Percentiles rank a stretch among this genome's conserved stretches.
Evolutionary conservation across 35 echinoderm and acorn worm genomes (phyloP).

Genomic region (Apostichopus parvimensis): DNA sequence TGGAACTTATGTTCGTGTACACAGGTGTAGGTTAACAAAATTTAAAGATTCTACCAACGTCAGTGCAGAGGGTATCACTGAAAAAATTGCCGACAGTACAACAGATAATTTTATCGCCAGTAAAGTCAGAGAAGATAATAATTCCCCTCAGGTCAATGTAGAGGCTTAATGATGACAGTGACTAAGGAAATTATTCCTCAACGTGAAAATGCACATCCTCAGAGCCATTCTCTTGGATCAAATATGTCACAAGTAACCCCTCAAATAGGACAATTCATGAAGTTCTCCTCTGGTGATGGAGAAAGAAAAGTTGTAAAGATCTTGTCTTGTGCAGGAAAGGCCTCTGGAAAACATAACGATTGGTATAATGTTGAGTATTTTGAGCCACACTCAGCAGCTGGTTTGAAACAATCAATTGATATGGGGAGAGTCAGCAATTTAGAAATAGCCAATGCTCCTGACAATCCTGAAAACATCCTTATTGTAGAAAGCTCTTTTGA

Average conservation of each 20-base stretch:
- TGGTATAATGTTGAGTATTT: constrained; percentile 50
- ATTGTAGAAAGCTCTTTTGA: neutral
- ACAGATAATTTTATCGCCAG: neutral
- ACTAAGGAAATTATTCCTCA: neutral
- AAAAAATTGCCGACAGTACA: neutral
- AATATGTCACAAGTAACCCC: neutral
- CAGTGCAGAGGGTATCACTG: neutral
- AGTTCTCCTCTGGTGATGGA: neutral
- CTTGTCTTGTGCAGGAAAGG: constrained; percentile 28
- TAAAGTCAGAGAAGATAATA: neutral
- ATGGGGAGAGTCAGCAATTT: neutral
- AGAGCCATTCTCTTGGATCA: neutral
- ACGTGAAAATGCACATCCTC: neutral
- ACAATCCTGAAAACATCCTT: neutral
- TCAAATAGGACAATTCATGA: neutral
- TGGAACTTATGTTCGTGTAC: neutral
- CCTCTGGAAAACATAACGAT: constrained; percentile 3
- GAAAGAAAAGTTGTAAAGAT: constrained; percentile 5
- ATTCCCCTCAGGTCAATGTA: too few species aligned
- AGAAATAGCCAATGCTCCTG: neutral
- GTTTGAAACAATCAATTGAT: constrained; percentile 35
- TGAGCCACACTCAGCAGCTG: neutral
- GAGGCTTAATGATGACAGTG: too few species aligned
- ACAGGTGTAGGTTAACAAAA: neutral
- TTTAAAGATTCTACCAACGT: neutral